These are phyloP conservation scores for Cardiocondyla obscurior DNA, from an alignment of 1,140 invertebrate species.

Conservation along the genomic window DNA sequence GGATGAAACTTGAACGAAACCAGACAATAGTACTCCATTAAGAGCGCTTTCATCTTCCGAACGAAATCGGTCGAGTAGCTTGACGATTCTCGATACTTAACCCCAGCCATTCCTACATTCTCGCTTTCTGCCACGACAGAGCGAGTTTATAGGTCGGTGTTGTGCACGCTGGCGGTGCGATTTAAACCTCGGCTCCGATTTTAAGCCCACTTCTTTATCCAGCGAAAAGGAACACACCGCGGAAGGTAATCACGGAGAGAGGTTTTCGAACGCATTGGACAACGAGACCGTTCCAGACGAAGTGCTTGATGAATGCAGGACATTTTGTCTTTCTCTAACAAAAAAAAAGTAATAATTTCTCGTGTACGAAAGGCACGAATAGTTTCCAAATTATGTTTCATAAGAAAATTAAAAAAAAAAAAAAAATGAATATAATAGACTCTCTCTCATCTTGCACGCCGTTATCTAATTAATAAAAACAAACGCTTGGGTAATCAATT, in stretches of 20 bases:
- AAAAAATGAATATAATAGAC: not conserved
- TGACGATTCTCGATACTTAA: slow-evolving; percentile 66
- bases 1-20: slow-evolving; percentile 60
- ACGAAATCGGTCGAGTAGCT: slow-evolving; percentile 59
- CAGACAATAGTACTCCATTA: slow-evolving; percentile 69
- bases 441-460: not conserved
- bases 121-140: not conserved
- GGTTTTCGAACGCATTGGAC: slow-evolving; percentile 25
- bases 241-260: slow-evolving; percentile 37
- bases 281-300: not conserved
- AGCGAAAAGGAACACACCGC: not conserved
- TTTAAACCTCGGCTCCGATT: slow-evolving; percentile 38
- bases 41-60: slow-evolving; percentile 56
- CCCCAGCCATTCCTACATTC: slow-evolving; percentile 44
- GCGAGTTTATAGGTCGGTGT: slow-evolving; percentile 27
- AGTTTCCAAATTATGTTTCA: not conserved
- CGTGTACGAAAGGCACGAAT: not conserved
- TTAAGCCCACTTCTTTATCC: slow-evolving; percentile 38
- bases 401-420: too few relatives aligned
- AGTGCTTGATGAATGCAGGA: not conserved
- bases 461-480: too few relatives aligned
- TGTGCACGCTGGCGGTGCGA: not conserved
- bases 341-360: slow-evolving; percentile 18
- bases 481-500: too few relatives aligned
- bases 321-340: not conserved